phyloP scores from a whole-genome alignment of 2,797 vertebrate genomes.

The Mareca penelope region DNA sequence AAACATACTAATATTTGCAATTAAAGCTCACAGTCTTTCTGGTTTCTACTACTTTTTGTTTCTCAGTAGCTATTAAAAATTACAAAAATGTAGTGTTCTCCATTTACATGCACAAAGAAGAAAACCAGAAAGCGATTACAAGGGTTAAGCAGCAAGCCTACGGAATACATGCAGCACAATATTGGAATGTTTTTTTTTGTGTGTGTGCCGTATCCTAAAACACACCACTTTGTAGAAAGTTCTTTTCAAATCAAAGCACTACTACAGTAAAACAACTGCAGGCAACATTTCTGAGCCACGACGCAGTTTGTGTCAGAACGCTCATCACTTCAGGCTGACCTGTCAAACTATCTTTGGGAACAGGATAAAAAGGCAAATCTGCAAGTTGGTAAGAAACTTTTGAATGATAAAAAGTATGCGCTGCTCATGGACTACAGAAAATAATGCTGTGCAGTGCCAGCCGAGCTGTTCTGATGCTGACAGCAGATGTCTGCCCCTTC shows the following conservation, averaged over 20 bases:
- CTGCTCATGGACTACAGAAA: neutral
- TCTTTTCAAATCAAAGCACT: constrained; percentile 62
- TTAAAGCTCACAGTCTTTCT: constrained; percentile 16
- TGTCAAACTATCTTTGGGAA: constrained; percentile 66
- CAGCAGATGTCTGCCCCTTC: neutral
- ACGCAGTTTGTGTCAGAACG: constrained; percentile 61
- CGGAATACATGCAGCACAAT: neutral
- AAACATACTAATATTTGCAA: neutral
- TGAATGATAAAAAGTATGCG: neutral
- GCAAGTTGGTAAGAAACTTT: constrained; percentile 39
- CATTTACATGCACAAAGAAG: neutral
- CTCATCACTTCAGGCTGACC: constrained; percentile 69
- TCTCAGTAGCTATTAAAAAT: constrained; percentile 25
- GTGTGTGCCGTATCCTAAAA: constrained; percentile 27
- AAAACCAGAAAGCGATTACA: constrained; percentile 12
- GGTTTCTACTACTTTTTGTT: constrained; percentile 30
- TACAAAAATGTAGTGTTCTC: neutral
- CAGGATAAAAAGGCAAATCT: constrained; percentile 54
- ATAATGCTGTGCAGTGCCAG: rapidly evolving
- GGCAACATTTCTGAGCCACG: constrained; percentile 64
- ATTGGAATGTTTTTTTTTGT: neutral
- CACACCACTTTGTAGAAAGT: constrained; percentile 29
- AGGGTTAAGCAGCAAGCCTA: constrained; percentile 47
- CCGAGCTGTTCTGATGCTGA: neutral
- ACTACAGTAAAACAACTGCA: constrained; percentile 67